Evolutionary conservation across 2,113 vertebrate species (phyloP).

Genomic region (Campylomormyrus numenius): DNA sequence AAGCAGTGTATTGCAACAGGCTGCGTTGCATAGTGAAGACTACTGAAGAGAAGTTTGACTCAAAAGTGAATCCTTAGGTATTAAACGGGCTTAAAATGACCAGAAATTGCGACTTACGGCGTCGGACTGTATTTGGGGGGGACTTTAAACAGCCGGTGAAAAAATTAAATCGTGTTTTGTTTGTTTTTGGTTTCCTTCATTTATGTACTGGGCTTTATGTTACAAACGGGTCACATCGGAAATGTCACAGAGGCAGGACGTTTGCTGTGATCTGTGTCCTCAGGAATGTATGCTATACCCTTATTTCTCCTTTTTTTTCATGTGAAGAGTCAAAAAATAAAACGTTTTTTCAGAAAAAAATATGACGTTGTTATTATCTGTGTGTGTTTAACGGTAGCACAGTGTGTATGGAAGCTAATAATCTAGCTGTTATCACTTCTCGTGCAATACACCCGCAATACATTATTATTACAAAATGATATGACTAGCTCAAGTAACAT

Average conservation of each 20-base stretch:
- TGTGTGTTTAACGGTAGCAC: not conserved
- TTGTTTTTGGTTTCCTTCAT: not conserved
- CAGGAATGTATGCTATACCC: conserved; percentile 18
- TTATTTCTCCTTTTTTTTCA: not conserved
- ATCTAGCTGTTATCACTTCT: not conserved
- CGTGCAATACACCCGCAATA: not conserved
- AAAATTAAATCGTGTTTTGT: not conserved
- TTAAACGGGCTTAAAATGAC: not conserved
- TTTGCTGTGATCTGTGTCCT: conserved; percentile 20
- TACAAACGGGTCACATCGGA: not conserved
- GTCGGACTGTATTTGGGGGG: not conserved
- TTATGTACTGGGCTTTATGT: conserved; percentile 3
- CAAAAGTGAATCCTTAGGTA: not conserved
- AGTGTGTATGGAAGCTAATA: not conserved
- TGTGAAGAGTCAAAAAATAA: conserved; percentile 14
- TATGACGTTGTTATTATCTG: not conserved
- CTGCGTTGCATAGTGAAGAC: conserved; percentile 11
- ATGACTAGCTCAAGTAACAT: not conserved
- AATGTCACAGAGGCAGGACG: not conserved
- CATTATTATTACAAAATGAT: not conserved
- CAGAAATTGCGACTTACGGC: not conserved
- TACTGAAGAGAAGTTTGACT: not conserved
- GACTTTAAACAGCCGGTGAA: not conserved
- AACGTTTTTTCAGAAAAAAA: not conserved
- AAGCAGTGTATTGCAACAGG: not conserved